These are phyloP conservation scores for Morelia viridis DNA, from an alignment of 2,797 vertebrate species.

Conservation along the genomic window DNA sequence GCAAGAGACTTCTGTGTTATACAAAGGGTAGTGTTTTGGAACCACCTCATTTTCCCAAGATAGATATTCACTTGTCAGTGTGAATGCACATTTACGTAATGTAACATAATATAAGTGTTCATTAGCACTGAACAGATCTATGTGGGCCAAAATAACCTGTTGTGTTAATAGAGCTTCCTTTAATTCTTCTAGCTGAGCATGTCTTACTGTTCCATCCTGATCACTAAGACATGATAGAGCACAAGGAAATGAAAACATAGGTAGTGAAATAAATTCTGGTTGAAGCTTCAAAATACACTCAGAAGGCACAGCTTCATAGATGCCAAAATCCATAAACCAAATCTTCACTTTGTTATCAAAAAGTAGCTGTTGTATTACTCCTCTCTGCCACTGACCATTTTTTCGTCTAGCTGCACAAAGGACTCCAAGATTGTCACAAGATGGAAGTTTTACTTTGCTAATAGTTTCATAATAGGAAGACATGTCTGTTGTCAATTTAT, in stretches of 20 bases:
- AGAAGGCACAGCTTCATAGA: slow-evolving; percentile 79
- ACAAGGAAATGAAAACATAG: slow-evolving; percentile 85
- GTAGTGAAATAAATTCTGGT: slow-evolving; percentile 75
- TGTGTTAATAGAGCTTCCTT: slow-evolving; percentile 78
- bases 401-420: slow-evolving; percentile 86
- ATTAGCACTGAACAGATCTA: slow-evolving; percentile 72
- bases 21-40: neutral
- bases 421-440: slow-evolving; percentile 78
- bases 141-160: slow-evolving; percentile 68
- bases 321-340: slow-evolving; percentile 90
- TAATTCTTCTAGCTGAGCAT: slow-evolving; percentile 78
- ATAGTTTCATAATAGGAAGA: slow-evolving; percentile 71
- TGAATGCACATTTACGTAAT: slow-evolving; percentile 60
- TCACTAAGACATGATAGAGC: slow-evolving; percentile 74
- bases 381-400: slow-evolving; percentile 87
- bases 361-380: slow-evolving; percentile 83
- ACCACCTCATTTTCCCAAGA: slow-evolving; percentile 30
- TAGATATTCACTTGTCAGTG: slow-evolving; percentile 24
- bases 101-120: slow-evolving; percentile 79
- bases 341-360: slow-evolving; percentile 78
- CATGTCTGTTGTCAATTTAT: slow-evolving; percentile 78
- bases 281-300: slow-evolving; percentile 79
- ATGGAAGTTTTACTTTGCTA: slow-evolving; percentile 54
- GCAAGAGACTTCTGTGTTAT: slow-evolving; percentile 13
- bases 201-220: slow-evolving; percentile 65